These are phyloP conservation scores for Drosophila phalerata DNA, from an alignment of 2,888 invertebrate species.

Conservation along the genomic window DNA sequence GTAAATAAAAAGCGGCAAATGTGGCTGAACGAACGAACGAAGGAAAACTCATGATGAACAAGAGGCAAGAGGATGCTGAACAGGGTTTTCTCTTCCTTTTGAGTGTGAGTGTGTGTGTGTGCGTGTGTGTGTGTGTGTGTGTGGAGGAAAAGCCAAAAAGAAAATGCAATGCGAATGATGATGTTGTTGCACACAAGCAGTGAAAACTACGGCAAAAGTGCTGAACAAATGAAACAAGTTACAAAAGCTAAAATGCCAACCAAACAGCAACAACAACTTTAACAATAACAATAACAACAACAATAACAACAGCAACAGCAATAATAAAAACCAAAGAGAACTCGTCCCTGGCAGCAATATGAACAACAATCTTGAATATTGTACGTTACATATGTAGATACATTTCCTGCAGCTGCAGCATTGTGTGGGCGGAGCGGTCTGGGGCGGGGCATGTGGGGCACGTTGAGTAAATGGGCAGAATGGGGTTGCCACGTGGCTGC, in stretches of 20 bases:
- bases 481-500: slow-evolving; percentile 63
- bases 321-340: slow-evolving; percentile 25
- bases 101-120: too few species aligned
- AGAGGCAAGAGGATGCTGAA: neutral
- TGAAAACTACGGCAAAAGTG: slow-evolving; percentile 66
- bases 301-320: slow-evolving; percentile 15
- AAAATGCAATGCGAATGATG: slow-evolving; percentile 50
- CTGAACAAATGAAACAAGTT: slow-evolving; percentile 74
- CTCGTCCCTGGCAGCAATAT: slow-evolving; percentile 64
- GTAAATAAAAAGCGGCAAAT: slow-evolving; percentile 69
- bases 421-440: slow-evolving; percentile 5
- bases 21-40: slow-evolving; percentile 56
- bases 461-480: slow-evolving; percentile 9
- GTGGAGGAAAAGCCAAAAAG: slow-evolving; percentile 43
- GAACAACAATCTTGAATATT: slow-evolving; percentile 78
- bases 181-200: slow-evolving; percentile 15
- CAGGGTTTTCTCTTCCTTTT: neutral
- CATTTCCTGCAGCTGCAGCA: slow-evolving; percentile 68
- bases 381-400: slow-evolving; percentile 76
- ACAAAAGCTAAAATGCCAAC: slow-evolving; percentile 76
- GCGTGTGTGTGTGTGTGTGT: neutral
- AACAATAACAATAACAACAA: too few species aligned
- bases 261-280: slow-evolving; percentile 23
- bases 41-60: slow-evolving; percentile 8
- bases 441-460: slow-evolving; percentile 6